Conservation (phyloP, 2,888 invertebrate species). For the Drosophila longiperda region DNA sequence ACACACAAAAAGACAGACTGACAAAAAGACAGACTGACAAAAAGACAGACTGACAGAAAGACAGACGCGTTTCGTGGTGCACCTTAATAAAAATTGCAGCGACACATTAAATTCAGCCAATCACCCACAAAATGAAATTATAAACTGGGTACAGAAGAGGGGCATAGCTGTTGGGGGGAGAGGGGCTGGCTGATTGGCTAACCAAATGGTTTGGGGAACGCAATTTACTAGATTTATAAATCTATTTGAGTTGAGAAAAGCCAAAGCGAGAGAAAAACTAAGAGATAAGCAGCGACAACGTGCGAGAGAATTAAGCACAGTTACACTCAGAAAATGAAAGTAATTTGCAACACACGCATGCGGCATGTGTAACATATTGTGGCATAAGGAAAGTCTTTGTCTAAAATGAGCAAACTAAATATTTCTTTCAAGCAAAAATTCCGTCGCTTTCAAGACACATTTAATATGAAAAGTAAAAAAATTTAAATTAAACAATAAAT, state of each 20-base stretch:
- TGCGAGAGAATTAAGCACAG: conserved; percentile 22
- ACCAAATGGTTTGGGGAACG: conserved; percentile 20
- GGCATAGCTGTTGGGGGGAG: background rate
- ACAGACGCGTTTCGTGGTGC: background rate
- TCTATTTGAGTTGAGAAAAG: conserved; percentile 50
- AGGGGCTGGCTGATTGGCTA: background rate
- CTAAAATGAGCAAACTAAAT: background rate
- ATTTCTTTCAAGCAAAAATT: background rate
- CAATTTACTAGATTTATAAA: conserved; percentile 61
- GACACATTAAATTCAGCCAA: conserved; percentile 34
- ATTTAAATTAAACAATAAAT: background rate
- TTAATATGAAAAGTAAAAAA: background rate
- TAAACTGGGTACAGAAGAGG: conserved; percentile 26
- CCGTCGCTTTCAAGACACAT: background rate
- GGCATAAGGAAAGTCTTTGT: background rate
- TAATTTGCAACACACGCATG: background rate
- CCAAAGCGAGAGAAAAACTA: conserved; percentile 23
- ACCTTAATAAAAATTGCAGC: conserved; percentile 48
- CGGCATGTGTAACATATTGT: background rate
- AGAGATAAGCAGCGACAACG: conserved; percentile 24
- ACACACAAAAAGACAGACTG: conserved; percentile 8
- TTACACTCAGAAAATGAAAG: background rate
- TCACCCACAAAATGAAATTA: conserved; percentile 48
- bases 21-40: conserved; percentile 4
- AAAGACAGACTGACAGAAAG: background rate